Conservation (phyloP, 2,113 vertebrate genomes). For the Salminus brasiliensis region DNA sequence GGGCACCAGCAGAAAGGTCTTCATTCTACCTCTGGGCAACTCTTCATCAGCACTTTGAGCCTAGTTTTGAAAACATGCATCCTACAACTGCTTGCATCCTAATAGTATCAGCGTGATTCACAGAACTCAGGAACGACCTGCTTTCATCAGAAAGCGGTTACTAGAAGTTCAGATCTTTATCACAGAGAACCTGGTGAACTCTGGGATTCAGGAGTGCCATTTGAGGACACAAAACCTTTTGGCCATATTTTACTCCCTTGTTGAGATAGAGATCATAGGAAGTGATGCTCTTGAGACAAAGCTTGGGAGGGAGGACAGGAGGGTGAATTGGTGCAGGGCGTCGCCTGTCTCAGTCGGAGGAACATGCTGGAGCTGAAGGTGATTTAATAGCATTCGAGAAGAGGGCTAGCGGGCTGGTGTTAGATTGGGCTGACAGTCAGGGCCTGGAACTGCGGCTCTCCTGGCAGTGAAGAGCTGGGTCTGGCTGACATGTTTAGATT, state of each 20-base stretch:
- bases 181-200: conserved; percentile 7
- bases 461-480: conserved; percentile 15
- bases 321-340: background rate
- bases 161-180: too few relatives aligned
- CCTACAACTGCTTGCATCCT: too few relatives aligned
- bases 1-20: background rate
- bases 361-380: conserved; percentile 9
- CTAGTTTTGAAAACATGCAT: too few relatives aligned
- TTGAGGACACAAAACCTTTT: background rate
- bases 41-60: background rate
- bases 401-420: conserved; percentile 19
- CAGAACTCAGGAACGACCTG: too few relatives aligned
- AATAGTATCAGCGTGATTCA: too few relatives aligned
- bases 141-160: too few relatives aligned
- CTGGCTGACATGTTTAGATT: conserved; percentile 36
- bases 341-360: background rate
- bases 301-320: background rate
- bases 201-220: background rate
- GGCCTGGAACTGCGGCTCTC: conserved; percentile 21
- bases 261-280: conserved; percentile 20
- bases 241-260: background rate
- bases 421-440: conserved; percentile 22
- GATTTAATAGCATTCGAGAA: conserved; percentile 2
- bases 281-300: background rate
- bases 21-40: too few relatives aligned